Percentiles rank a stretch among this genome's conserved stretches.
Conservation (phyloP, 2,888 invertebrate species). For the Erebia ligea region DNA sequence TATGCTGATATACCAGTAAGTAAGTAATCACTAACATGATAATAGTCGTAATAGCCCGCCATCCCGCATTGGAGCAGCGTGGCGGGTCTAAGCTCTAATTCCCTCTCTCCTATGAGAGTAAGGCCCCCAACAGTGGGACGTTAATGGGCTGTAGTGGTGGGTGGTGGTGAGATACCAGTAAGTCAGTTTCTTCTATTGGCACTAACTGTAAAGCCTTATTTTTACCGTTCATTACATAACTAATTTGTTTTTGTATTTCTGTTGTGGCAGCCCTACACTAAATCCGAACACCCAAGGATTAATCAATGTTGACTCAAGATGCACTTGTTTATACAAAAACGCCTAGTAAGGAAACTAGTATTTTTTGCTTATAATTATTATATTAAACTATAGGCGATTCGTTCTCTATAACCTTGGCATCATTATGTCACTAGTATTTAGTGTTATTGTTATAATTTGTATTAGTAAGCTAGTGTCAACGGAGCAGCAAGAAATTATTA, state of each 20-base stretch:
- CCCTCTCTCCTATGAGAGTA: too few species aligned
- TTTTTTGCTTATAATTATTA: conserved; percentile 26
- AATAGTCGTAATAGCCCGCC: too few species aligned
- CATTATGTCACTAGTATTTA: conserved; percentile 52
- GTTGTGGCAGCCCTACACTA: conserved; percentile 21
- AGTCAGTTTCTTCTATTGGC: not conserved
- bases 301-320: conserved; percentile 36
- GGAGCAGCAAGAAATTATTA: not conserved
- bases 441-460: conserved; percentile 56
- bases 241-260: not conserved
- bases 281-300: conserved; percentile 23
- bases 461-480: conserved; percentile 27
- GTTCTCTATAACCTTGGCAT: conserved; percentile 55
- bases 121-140: too few species aligned
- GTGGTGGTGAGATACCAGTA: too few species aligned
- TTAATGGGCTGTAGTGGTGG: too few species aligned
- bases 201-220: not conserved
- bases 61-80: too few species aligned
- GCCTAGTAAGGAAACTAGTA: conserved; percentile 43
- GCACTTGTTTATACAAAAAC: conserved; percentile 42
- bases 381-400: conserved; percentile 33
- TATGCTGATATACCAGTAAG: too few species aligned
- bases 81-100: too few species aligned
- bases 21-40: too few species aligned
- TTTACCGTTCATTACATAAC: not conserved